phyloP scores from a whole-genome alignment of 2,888 invertebrate genomes.

The Charanyca ferruginea region DNA sequence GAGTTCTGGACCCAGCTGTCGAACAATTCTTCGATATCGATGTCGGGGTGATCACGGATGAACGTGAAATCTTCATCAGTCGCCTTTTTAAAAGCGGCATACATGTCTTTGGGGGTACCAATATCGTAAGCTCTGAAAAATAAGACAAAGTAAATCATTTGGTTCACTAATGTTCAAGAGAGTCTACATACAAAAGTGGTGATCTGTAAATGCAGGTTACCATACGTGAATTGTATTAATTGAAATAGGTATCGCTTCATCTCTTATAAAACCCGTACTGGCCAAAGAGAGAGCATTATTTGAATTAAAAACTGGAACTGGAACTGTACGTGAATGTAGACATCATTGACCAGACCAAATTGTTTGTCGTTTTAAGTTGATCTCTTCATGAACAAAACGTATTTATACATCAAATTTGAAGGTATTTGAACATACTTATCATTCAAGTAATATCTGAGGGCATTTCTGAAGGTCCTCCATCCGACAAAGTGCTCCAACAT shows the following conservation, averaged over 20 bases:
- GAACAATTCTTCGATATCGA: slow-evolving; percentile 86
- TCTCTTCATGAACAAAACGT: no score
- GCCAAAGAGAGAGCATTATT: no score
- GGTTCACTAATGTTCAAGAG: not conserved
- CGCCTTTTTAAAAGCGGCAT: slow-evolving; percentile 79
- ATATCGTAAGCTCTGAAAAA: slow-evolving; percentile 78
- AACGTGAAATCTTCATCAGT: slow-evolving; percentile 76
- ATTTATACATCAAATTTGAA: not conserved
- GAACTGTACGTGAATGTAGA: no score
- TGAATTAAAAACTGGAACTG: no score
- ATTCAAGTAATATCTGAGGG: slow-evolving; percentile 91
- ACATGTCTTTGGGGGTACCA: slow-evolving; percentile 81
- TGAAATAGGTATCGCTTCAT: no score
- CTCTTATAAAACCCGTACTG: no score
- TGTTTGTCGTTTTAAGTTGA: no score
- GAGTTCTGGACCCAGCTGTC: slow-evolving; percentile 92
- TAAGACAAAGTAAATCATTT: not conserved
- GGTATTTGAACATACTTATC: slow-evolving; percentile 84
- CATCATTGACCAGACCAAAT: no score
- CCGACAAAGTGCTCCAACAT: slow-evolving; percentile 93
- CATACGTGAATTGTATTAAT: no score
- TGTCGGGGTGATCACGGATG: slow-evolving; percentile 66
- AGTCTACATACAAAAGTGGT: not conserved
- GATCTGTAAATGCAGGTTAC: no score
- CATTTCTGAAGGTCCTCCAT: slow-evolving; percentile 87